Percentiles rank a stretch among this genome's conserved stretches.
Evolutionary conservation across 2,888 invertebrate genomes (phyloP).

Genomic region (Clitarchus hookeri): DNA sequence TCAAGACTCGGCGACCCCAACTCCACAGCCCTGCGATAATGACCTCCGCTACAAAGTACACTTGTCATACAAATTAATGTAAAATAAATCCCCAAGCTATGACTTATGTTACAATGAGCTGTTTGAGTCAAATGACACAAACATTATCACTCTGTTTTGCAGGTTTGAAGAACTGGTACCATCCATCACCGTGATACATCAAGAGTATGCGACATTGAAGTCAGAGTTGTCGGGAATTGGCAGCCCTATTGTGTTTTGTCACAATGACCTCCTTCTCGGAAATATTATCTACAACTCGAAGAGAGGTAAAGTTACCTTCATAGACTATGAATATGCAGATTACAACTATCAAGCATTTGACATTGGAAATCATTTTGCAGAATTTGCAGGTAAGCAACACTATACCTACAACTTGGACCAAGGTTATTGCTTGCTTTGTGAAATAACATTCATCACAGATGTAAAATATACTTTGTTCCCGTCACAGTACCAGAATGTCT

Average conservation of each 20-base stretch:
- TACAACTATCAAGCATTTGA: conserved; percentile 95
- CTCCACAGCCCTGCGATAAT: too few species aligned
- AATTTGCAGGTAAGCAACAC: conserved; percentile 80
- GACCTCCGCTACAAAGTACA: too few species aligned
- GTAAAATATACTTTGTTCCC: too few species aligned
- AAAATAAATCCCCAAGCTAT: too few species aligned
- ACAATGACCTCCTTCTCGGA: conserved; percentile 94
- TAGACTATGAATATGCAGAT: conserved; percentile 96
- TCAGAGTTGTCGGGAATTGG: conserved; percentile 64
- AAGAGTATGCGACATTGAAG: conserved; percentile 71
- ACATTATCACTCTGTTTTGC: conserved; percentile 37
- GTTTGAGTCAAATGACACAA: background rate
- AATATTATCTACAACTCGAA: conserved; percentile 83
- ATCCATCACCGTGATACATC: conserved; percentile 67
- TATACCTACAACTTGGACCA: too few species aligned
- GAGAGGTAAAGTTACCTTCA: conserved; percentile 77
- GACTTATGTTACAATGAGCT: background rate
- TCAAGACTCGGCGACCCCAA: too few species aligned
- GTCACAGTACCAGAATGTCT: too few species aligned
- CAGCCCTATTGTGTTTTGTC: conserved; percentile 89
- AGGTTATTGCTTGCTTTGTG: too few species aligned
- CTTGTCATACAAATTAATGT: too few species aligned
- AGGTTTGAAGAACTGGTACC: conserved; percentile 72
- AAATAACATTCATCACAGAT: background rate
- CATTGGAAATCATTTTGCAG: conserved; percentile 97